Evolutionary conservation across 1,140 invertebrate species (phyloP).

Genomic region (Anastrepha obliqua): DNA sequence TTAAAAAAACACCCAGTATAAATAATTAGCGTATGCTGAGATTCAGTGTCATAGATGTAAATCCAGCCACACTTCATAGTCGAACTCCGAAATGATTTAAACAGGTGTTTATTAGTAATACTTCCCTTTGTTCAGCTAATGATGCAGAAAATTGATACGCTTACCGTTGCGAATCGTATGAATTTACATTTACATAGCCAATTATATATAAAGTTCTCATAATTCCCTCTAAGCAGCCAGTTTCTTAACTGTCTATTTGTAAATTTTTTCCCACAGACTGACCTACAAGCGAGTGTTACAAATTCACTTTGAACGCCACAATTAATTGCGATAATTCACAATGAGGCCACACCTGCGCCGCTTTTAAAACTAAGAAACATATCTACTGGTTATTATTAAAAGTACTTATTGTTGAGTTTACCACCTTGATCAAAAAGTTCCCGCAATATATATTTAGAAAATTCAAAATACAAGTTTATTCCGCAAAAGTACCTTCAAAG

Average conservation of each 20-base stretch:
- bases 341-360: constrained; percentile 36
- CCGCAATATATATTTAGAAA: no score
- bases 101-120: background rate
- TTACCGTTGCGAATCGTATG: background rate
- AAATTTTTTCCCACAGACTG: constrained; percentile 18
- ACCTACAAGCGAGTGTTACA: constrained; percentile 28
- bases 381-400: background rate
- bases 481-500: no score
- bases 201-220: background rate
- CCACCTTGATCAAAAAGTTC: no score
- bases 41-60: no score
- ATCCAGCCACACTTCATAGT: no score
- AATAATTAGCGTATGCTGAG: no score
- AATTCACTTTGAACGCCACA: constrained; percentile 29
- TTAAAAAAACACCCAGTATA: no score
- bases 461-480: no score
- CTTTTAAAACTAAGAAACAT: background rate
- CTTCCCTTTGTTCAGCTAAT: background rate
- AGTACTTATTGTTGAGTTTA: no score
- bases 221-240: background rate
- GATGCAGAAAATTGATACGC: background rate
- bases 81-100: background rate
- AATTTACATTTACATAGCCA: background rate
- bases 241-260: background rate
- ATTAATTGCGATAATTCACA: constrained; percentile 41